These are phyloP conservation scores for Microcebus murinus DNA, from an alignment of 2,113 vertebrate species.

Conservation along the genomic window DNA sequence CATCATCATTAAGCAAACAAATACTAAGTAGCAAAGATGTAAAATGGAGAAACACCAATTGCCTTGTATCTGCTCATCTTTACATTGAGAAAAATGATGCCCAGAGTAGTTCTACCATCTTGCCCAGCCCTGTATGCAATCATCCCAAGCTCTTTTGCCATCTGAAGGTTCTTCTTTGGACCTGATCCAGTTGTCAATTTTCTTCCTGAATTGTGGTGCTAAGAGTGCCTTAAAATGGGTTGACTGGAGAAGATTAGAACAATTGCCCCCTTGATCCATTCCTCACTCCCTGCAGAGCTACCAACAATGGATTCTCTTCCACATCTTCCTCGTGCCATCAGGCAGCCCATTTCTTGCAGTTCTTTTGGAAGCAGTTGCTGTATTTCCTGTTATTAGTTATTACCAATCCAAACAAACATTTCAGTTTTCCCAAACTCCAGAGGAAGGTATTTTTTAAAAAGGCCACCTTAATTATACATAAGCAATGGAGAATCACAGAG, in stretches of 20 bases:
- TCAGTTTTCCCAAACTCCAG: conserved; percentile 46
- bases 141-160: not conserved
- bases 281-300: not conserved
- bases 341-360: not conserved
- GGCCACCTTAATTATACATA: conserved; percentile 73
- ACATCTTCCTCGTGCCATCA: not conserved
- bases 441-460: conserved; percentile 65
- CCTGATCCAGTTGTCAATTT: not conserved
- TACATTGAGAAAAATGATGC: not conserved
- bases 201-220: not conserved
- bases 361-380: conserved; percentile 7
- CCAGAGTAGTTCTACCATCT: not conserved
- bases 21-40: not conserved
- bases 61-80: not conserved
- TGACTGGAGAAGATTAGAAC: not conserved
- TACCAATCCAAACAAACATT: conserved; percentile 70
- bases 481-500: conserved; percentile 70
- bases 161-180: not conserved
- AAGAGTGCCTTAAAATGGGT: not conserved
- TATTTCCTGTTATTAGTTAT: conserved; percentile 55
- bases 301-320: not conserved
- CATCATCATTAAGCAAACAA: not conserved
- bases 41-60: not conserved
- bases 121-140: not conserved
- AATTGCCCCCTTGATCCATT: not conserved